phyloP scores from a whole-genome alignment of 2,113 vertebrate species.

The Peromyscus californicus region DNA sequence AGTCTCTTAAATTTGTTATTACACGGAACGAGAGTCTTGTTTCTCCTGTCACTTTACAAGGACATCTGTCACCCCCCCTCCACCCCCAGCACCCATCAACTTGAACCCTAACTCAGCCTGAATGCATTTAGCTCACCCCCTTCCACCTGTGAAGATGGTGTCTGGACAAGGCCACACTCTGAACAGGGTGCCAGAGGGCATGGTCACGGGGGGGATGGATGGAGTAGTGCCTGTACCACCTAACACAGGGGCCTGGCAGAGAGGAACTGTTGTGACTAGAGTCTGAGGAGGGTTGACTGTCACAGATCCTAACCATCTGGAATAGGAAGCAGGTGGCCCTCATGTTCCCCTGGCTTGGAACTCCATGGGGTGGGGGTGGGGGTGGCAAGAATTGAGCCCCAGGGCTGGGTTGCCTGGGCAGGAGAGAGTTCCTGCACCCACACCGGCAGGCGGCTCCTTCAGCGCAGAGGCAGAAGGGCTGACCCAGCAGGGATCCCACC shows the following conservation, averaged over 20 bases:
- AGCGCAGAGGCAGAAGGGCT: not conserved
- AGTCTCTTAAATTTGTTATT: not conserved
- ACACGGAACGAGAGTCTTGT: not conserved
- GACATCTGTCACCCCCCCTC: not conserved
- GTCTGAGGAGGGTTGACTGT: not conserved
- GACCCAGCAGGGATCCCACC: not conserved
- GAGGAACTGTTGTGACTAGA: not conserved
- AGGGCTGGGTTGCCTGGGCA: not conserved
- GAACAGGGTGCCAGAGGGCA: not conserved
- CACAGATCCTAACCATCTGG: not conserved
- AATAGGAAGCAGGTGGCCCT: not conserved
- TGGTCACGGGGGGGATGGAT: not conserved
- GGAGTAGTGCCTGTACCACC: not conserved
- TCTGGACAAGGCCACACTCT: not conserved
- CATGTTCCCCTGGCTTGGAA: not conserved
- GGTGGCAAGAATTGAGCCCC: not conserved
- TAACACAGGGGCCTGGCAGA: not conserved
- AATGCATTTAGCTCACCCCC: not conserved
- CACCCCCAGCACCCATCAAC: not conserved
- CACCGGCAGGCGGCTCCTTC: not conserved
- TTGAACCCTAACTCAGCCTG: not conserved
- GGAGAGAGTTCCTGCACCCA: not conserved
- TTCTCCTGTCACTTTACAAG: not conserved
- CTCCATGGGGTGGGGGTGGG: no score
- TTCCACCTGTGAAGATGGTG: not conserved